Evolutionary conservation across 2,113 vertebrate genomes (phyloP).

Genomic region (Daubentonia madagascariensis): DNA sequence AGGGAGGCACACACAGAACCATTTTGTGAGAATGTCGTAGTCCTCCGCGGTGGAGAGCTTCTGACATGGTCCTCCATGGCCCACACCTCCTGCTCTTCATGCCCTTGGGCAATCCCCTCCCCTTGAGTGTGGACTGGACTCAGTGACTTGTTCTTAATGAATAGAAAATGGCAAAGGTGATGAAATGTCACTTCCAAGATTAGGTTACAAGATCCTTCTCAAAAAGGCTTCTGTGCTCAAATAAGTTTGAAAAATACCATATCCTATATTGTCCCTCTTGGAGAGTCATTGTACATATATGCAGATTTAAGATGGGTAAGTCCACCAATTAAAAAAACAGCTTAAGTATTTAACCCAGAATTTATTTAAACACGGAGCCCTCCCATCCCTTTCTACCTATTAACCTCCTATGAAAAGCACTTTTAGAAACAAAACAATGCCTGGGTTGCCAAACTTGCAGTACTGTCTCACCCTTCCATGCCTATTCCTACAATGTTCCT

Average conservation of each 20-base stretch:
- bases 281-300: background rate
- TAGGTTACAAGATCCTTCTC: background rate
- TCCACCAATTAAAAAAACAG: background rate
- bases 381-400: background rate
- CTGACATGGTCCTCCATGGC: background rate
- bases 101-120: background rate
- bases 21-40: background rate
- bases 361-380: background rate
- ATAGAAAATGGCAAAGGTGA: background rate
- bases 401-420: background rate
- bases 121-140: background rate
- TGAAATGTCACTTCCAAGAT: background rate
- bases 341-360: background rate
- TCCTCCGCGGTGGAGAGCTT: background rate
- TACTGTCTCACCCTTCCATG: background rate
- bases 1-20: background rate
- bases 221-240: background rate
- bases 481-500: background rate
- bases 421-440: background rate
- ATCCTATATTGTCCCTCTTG: background rate
- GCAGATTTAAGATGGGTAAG: background rate
- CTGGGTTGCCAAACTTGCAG: background rate
- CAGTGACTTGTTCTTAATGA: background rate
- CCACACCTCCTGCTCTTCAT: background rate
- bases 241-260: background rate